Evolutionary conservation across 2,797 vertebrate genomes (phyloP).

Genomic region (Halcyon badia): DNA sequence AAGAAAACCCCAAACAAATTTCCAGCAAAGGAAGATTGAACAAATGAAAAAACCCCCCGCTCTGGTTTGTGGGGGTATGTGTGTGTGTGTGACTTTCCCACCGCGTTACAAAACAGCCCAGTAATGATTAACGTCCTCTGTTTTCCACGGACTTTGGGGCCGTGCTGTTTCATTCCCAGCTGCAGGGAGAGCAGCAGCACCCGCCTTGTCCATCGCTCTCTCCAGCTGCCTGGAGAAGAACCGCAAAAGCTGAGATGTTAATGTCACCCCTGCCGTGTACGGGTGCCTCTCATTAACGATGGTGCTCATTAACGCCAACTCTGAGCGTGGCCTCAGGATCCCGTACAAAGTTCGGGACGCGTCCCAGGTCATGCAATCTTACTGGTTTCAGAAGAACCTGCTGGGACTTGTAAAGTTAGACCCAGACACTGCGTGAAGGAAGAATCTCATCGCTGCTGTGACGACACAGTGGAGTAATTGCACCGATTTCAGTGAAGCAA

Average conservation of each 20-base stretch:
- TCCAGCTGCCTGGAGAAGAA: background rate
- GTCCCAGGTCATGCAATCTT: background rate
- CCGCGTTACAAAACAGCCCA: background rate
- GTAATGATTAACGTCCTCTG: background rate
- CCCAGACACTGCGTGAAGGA: background rate
- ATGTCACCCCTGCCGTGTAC: accelerated
- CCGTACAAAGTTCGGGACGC: background rate
- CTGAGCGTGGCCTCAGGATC: background rate
- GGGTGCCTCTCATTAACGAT: background rate
- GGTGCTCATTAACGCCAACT: background rate
- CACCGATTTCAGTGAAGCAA: background rate
- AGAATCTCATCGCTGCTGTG: background rate
- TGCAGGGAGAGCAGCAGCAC: background rate
- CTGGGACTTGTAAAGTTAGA: background rate
- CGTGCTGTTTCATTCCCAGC: background rate
- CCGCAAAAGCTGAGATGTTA: background rate
- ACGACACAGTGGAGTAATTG: background rate
- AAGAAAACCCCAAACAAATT: background rate
- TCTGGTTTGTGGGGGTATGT: background rate
- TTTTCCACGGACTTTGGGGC: background rate
- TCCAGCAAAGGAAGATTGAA: background rate
- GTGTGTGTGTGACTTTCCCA: background rate
- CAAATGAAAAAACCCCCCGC: background rate
- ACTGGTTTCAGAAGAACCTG: background rate
- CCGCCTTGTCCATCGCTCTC: accelerated